Evolutionary conservation across 2,113 vertebrate species (phyloP).

Genomic region (Cavia porcellus): DNA sequence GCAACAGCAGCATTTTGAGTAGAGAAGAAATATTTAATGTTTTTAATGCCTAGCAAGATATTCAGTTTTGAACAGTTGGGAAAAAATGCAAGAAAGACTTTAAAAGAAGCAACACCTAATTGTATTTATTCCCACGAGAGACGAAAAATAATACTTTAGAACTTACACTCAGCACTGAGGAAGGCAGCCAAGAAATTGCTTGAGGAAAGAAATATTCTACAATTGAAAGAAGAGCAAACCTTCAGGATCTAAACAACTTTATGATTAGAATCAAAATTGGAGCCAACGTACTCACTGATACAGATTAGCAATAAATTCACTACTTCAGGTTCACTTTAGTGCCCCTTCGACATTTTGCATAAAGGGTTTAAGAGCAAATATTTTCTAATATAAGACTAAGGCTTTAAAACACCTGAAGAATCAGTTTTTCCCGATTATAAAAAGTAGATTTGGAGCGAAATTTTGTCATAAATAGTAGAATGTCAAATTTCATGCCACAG

Average conservation of each 20-base stretch:
- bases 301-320: not conserved
- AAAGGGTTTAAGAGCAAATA: not conserved
- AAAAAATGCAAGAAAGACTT: not conserved
- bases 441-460: conserved; percentile 17
- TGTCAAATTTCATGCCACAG: not conserved
- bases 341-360: not conserved
- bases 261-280: not conserved
- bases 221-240: not conserved
- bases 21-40: not conserved
- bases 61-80: not conserved
- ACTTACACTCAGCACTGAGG: not conserved
- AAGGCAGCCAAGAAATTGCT: not conserved
- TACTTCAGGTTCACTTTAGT: not conserved
- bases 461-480: not conserved
- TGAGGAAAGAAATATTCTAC: not conserved
- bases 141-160: not conserved
- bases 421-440: not conserved
- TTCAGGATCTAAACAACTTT: not conserved
- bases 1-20: not conserved
- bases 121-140: not conserved
- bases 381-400: not conserved
- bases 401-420: not conserved
- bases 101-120: not conserved
- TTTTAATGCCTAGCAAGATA: not conserved
- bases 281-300: not conserved